These are phyloP conservation scores for Drosophila kokeensis DNA, from an alignment of 2,888 invertebrate genomes.

Conservation along the genomic window DNA sequence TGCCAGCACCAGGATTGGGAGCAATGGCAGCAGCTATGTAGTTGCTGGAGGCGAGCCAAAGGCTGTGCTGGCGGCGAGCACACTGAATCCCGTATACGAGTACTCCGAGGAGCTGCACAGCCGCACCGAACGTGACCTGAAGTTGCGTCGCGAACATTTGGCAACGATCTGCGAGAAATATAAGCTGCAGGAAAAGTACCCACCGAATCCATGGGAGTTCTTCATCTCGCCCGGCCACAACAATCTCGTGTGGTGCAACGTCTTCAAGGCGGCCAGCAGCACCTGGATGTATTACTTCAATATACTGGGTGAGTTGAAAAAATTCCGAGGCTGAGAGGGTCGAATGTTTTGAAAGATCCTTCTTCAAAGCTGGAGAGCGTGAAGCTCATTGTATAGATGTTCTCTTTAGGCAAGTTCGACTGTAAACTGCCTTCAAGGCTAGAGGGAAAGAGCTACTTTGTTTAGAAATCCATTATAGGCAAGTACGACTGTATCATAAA, in stretches of 20 bases:
- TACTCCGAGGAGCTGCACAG: conserved; percentile 85
- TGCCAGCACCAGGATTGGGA: neutral
- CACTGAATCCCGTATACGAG: conserved; percentile 85
- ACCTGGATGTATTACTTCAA: conserved; percentile 93
- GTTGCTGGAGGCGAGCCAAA: conserved; percentile 20
- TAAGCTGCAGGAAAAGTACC: conserved; percentile 83
- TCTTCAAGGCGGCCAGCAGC: conserved; percentile 92
- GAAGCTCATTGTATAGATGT: neutral
- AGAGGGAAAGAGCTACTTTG: neutral
- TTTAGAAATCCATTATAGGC: neutral
- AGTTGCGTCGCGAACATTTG: conserved; percentile 85
- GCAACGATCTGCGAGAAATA: conserved; percentile 86
- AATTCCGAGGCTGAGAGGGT: neutral
- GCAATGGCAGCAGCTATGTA: conserved; percentile 31
- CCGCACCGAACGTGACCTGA: conserved; percentile 86
- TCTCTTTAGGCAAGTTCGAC: neutral
- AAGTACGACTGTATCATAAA: neutral
- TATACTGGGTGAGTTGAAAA: conserved; percentile 87
- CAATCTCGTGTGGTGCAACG: conserved; percentile 90
- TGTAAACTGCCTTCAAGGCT: neutral
- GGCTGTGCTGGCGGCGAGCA: conserved; percentile 62
- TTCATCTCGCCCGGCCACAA: conserved; percentile 90
- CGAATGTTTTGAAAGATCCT: neutral
- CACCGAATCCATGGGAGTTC: conserved; percentile 90
- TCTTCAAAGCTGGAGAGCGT: neutral